Evolutionary conservation across 2,113 vertebrate species (phyloP), one percentile per base, ranked within the genome.

Genomic region (Perca flavescens): DNA sequence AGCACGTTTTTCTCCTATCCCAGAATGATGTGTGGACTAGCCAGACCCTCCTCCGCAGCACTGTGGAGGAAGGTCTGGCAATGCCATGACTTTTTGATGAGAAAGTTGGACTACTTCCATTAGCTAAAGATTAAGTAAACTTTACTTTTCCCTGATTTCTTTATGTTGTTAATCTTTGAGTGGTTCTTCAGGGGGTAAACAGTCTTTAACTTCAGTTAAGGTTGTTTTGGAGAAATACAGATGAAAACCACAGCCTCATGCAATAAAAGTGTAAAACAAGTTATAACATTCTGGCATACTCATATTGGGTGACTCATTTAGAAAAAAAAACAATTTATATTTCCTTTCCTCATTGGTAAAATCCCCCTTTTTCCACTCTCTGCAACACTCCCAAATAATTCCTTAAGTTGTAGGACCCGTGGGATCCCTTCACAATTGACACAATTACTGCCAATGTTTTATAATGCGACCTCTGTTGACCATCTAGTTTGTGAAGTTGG

Each of bases 201-300:
- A 76, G 54, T 61, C 28, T 67, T 71, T 8, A 16, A 50, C 16
- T 53, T 14, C 12, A 52, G 13, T 31, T 5, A 13, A 69, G 43
- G 46, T 65, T 70, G 47, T 70, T 86, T 68, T 31, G 8, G 25
- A 56, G 12, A 25, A 62, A 62, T 13, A 25, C 53, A 31, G 16
- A 56, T 62, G 16, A 74, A 82, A 84, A 68, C 21, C 46, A 22
- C 53, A 66, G n/a, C 64, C 34, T 58, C 19, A n/a, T 63, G 43
- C 54, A 79, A 76, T 47, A 14, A 47, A 65, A 66, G 40, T 49
- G n/a, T 49, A 58, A 71, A 58, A 70, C 28, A 57, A 74, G 50
- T 71, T 46, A 15, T 3, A 60, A 47, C 5, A 61, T 46, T 53
- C 25, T 74, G 69, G 22, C 50, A 21, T 34, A 5, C 52, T 74